Percentiles rank a stretch among this genome's conserved stretches.
These are phyloP conservation scores for Eupithecia dodoneata DNA, from an alignment of 2,888 invertebrate genomes.

Conservation along the genomic window DNA sequence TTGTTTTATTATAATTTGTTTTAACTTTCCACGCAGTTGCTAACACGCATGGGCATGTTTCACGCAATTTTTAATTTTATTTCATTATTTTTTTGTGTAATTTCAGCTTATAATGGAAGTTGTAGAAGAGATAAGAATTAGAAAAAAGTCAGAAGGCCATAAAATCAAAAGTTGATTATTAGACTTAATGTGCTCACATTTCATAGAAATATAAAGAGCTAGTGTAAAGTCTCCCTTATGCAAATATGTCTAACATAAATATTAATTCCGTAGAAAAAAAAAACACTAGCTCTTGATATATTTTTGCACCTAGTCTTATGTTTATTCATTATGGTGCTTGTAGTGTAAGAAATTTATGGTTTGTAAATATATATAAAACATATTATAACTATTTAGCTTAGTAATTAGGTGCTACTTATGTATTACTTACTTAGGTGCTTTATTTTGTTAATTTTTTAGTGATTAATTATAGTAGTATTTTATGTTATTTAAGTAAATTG, in stretches of 20 bases:
- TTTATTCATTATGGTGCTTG: conserved; percentile 51
- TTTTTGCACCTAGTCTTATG: conserved; percentile 53
- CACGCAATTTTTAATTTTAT: conserved; percentile 43
- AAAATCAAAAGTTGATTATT: conserved; percentile 65
- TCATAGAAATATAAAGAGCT: conserved; percentile 7
- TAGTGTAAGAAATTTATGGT: conserved; percentile 30
- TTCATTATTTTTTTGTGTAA: conserved; percentile 59
- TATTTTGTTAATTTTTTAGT: background rate
- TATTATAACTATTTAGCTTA: conserved; percentile 31
- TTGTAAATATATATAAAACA: conserved; percentile 35
- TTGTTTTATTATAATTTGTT: conserved; percentile 15
- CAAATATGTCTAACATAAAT: background rate
- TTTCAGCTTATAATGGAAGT: conserved; percentile 84
- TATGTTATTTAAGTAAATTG: background rate
- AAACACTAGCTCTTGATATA: background rate
- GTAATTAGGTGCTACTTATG: conserved; percentile 42
- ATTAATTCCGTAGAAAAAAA: background rate
- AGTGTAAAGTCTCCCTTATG: background rate
- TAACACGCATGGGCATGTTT: conserved; percentile 54
- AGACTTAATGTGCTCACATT: background rate
- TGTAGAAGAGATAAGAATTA: conserved; percentile 82
- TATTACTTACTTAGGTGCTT: conserved; percentile 35
- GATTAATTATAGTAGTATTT: background rate
- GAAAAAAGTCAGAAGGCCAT: conserved; percentile 79
- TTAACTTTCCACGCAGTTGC: conserved; percentile 21